Base-by-base conservation (phyloP, 2,888 invertebrate genomes). In the Heliconius aoede region DNA sequence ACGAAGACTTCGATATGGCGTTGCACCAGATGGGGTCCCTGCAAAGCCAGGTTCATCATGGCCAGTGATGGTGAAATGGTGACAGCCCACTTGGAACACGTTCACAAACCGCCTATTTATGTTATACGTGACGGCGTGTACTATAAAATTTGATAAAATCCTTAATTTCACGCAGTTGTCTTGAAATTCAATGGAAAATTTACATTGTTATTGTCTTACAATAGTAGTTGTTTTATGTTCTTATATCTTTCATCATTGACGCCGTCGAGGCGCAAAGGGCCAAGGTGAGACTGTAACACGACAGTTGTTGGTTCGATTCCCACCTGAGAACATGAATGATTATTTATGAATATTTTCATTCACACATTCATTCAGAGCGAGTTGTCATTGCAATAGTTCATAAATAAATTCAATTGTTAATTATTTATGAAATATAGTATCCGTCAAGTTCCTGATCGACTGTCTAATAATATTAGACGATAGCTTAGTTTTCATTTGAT, bases 11-110 rank as follows among this genome's bases (percentile, higher is more conserved):
- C 78, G 1, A 82, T 81, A 8, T 86, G 86, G 86, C 72, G 82
- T 1, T 86, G 86, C 68, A 83, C 83, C 0, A 75, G 80, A 24
- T 81, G 84, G 80, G 82, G 80, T 1, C 76, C 72, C 1, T 85
- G 85, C 40, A 84, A 79, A 51, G 82, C 85, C 3, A 80, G 82
- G 61, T 81, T 85, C 78, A 82, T 82, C 7, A 77, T 80, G 61
- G 79, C 46, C 21, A 72, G 74, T 15, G 65, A 77, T 7, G 78
- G 80, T 2, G 28, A 77, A 1, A 69, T 83, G 9, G 58, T 81
- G 61, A 64, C 79, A 0, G 78, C 81, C 0, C 81, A 81, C 9
- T 32, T 82, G 8, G 78, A 79, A 15, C 85, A 85, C 61, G 74
- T 58, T 13, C 85, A 85, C 32, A 71, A 79, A 15, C 79, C 83